Evolutionary conservation across 2,888 invertebrate genomes (phyloP), one percentile per base, ranked within the genome.

Genomic region (Cyrtodaria siliqua): DNA sequence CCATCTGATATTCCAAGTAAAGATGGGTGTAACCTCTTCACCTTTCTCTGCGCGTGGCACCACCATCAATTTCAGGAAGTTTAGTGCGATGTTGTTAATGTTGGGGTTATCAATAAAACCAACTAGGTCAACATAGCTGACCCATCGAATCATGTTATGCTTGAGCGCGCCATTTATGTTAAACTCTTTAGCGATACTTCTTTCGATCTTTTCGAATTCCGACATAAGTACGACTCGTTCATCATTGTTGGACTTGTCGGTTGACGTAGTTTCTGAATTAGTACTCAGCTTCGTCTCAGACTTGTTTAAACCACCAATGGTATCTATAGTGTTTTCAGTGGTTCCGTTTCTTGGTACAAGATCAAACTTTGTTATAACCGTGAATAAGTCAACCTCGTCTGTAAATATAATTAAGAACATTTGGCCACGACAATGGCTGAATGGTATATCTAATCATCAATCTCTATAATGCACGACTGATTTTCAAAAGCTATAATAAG

Each of bases 81-180:
- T 49, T 0, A 70, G 27, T 8, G 62, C 69, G 9, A 70, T 70
- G 42, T 70, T 70, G 38, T 70, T 62, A 24, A 70, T 56, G 27
- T 56, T 16, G 1, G 69, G 69, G 40, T 70, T 62, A 33, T 70
- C 62, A 8, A 8, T 33, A n/a, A 20, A 38, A 27, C 56, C 40
- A 12, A 42, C 38, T 0, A 4, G 44, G 18, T 57, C 69, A 2
- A 44, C 47, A 27, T 62, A 70, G 62, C 69, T 70, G 8, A 62
- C 69, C 69, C 69, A 70, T 12, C 69, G 47, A n/a, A 70, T 70
- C 9, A 55, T 42, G 47, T 70, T 70, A 29, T 62, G 29, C 14
- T 33, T n/a, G 14, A 70, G 23, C 0, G 61, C 61, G 18, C 62
- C 69, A 9, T 49, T 18, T 8, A 70, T 70, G 50, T 49, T 62